Evolutionary conservation across 2,113 vertebrate species (phyloP).

Genomic region (Fulmarus glacialis): DNA sequence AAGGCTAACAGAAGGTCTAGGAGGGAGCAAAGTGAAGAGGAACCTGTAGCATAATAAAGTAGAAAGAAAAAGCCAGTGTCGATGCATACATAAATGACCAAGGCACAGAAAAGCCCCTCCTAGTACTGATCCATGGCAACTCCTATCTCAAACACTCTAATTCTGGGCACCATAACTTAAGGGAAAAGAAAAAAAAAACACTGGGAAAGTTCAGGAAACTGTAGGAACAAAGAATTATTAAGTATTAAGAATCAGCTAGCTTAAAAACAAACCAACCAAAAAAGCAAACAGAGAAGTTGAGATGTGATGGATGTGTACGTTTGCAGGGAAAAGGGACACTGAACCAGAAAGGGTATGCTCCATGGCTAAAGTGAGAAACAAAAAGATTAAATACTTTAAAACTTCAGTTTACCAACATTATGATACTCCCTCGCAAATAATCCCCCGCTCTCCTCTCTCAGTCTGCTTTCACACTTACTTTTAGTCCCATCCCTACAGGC

Average conservation of each 20-base stretch:
- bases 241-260: background rate
- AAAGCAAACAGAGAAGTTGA: background rate
- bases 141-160: background rate
- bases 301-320: background rate
- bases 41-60: background rate
- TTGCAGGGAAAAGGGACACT: background rate
- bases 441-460: background rate
- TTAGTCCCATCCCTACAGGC: background rate
- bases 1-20: background rate
- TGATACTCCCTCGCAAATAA: background rate
- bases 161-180: background rate
- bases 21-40: background rate
- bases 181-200: background rate
- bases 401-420: background rate
- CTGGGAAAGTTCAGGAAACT: background rate
- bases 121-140: background rate
- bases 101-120: background rate
- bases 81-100: background rate
- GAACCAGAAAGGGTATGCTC: background rate
- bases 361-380: background rate
- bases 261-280: background rate
- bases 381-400: background rate
- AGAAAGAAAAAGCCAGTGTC: background rate
- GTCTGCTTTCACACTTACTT: background rate
- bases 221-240: background rate